Evolutionary conservation across 2,797 vertebrate genomes (phyloP), one percentile per base, ranked within the genome.

Genomic region (Bufotes viridis): DNA sequence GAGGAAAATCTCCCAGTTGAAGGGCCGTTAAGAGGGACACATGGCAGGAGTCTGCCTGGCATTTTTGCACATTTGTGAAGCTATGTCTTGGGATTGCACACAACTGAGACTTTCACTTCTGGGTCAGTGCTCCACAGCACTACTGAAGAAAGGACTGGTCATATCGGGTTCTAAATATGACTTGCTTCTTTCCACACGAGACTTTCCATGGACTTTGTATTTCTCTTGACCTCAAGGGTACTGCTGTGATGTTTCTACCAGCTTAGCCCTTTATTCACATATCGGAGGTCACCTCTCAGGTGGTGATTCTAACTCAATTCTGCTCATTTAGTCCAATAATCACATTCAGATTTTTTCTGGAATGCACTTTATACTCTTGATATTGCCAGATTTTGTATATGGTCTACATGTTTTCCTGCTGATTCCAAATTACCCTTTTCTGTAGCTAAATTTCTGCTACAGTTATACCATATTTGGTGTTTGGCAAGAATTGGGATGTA

Each of bases 1-100:
- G 92, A 96, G 96, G 92, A 92, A 93, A 94, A 95, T 99, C 82
- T 96, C 97, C 0, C 95, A 96, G 92, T 96, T 99, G 75, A 97
- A 96, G 90, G 96, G 96, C 13, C 96, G 94, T 1, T 98, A 95
- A 96, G 86, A 57, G 34, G 60, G 74, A 83, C 61, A 58, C 14
- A 53, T 14, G 76, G 63, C 60, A 78, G 29, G 7, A 15, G 70
- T 63, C 49, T 87, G 85, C 81, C 75, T 84, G 85, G 85, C 88
- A 89, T 80, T 94, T 95, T 95, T 94, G 95, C 94, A 95, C 94
- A 94, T 91, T 88, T 90, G 90, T 86, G 88, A 81, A 88, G 74
- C 55, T 85, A 90, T 91, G 85, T 82, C 60, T 87, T 79, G n/a
- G 84, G 85, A 72, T 63, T 87, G 84, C 88, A 89, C 88, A 89